Evolutionary conservation across 2,888 invertebrate genomes (phyloP), one percentile per base, ranked within the genome.

Genomic region (Caenorhabditis plicata): DNA sequence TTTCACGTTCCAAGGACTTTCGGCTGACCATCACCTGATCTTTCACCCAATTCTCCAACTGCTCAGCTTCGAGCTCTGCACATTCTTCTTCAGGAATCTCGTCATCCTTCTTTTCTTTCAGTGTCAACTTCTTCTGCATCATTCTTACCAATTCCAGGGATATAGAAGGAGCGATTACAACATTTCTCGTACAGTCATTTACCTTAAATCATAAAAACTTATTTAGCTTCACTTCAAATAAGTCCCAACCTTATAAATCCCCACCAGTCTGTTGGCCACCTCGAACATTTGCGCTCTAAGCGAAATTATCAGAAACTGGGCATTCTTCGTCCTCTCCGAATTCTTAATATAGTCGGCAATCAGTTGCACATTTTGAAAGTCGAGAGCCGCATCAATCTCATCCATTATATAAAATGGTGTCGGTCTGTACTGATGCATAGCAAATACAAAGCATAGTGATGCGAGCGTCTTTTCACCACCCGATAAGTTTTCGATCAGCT

Each of bases 381-480:
- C 96, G 39, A 98, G 84, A 0, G 96, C 96, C 0, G 96, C 96
- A 41, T 66, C 66, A 39, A 66, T 69, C 55, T 66, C 96, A 79
- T 98, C 96, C 96, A 98, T 96, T 25, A 60, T 50, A 33, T 54
- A 0, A 96, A 99, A 84, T 0, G 98, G 98, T 0, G 95, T 95
- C 0, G 98, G 96, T 80, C 67, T 93, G 84, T 92, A 98, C 82
- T 95, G 92, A 83, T 99, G 98, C 8, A 98, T 82, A 0, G 96
- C 96, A 84, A 98, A 98, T 4, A 99, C 95, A 9, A 98, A 83
- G 0, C 96, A 93, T 36, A 98, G 83, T 0, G 96, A 96, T 0
- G 94, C 92, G 0, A 99, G 83, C 0, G 98, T 99, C 82, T 98
- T 99, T 83, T 99, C 98, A 0, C 98, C 98, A 2, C 98, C 98